Conservation (phyloP, 2,797 vertebrate species). For the Hemitrygon akajei region DNA sequence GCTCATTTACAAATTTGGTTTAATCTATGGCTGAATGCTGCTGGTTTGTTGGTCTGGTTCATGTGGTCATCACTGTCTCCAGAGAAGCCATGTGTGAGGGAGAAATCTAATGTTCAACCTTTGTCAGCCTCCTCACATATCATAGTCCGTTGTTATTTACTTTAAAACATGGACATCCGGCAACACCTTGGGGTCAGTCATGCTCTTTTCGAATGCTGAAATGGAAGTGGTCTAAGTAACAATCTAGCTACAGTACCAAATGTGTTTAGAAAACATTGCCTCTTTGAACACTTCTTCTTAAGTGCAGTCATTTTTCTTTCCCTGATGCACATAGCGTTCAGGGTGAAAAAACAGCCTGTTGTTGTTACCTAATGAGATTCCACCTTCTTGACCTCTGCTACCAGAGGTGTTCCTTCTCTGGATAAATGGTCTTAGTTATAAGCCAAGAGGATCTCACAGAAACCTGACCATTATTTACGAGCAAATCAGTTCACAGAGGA, state of each 20-base stretch:
- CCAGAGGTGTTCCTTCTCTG: background rate
- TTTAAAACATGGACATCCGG: conserved; percentile 18
- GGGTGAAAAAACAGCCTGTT: background rate
- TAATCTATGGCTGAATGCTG: background rate
- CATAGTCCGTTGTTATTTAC: background rate
- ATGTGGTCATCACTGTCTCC: background rate
- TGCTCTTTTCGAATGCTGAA: background rate
- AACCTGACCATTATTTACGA: background rate
- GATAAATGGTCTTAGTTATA: background rate
- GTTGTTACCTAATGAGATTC: background rate
- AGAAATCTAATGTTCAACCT: conserved; percentile 4
- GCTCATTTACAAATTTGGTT: background rate
- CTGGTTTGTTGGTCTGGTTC: conserved; percentile 20
- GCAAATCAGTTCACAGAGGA: background rate
- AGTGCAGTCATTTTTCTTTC: background rate
- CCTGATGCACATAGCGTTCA: background rate
- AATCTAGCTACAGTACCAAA: conserved; percentile 2
- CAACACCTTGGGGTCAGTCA: conserved; percentile 32
- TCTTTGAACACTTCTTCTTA: background rate
- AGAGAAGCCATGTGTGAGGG: conserved; percentile 16
- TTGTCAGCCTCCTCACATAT: conserved; percentile 10
- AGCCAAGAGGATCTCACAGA: background rate
- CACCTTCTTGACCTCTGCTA: background rate
- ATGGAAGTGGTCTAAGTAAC: background rate
- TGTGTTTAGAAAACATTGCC: background rate